Conservation (phyloP, 2,113 vertebrate genomes). For the Struthio camelus region DNA sequence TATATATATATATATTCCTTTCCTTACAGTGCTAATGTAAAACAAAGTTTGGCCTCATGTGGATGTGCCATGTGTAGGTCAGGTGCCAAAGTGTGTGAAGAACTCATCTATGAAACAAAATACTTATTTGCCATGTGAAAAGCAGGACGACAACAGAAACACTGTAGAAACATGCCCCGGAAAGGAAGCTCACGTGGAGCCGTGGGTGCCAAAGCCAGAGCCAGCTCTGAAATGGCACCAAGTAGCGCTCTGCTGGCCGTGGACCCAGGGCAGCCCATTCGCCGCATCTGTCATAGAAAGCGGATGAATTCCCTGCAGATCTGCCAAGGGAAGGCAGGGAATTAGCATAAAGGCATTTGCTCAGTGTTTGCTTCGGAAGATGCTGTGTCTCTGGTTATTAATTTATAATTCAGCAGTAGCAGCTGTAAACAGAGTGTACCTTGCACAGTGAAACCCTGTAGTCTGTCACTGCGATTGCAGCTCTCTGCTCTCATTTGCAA, state of each 20-base stretch:
- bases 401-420: background rate
- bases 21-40: background rate
- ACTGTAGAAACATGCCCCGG: background rate
- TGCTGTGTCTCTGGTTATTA: background rate
- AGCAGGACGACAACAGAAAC: background rate
- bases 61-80: background rate
- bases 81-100: background rate
- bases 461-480: background rate
- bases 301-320: background rate
- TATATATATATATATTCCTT: background rate
- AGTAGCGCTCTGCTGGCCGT: background rate
- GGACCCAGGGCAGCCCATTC: background rate
- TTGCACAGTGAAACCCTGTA: background rate
- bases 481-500: background rate
- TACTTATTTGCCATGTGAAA: background rate
- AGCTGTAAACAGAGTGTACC: background rate
- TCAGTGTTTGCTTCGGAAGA: background rate
- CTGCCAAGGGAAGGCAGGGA: background rate
- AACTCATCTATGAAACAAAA: background rate
- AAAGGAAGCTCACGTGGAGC: background rate
- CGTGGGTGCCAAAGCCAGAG: rapidly evolving
- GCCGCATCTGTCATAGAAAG: background rate
- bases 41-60: background rate
- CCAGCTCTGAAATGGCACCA: background rate
- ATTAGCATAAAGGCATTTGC: background rate